These are phyloP conservation scores for Drosophila setosimentum DNA, from an alignment of 2,888 invertebrate species.

Conservation along the genomic window DNA sequence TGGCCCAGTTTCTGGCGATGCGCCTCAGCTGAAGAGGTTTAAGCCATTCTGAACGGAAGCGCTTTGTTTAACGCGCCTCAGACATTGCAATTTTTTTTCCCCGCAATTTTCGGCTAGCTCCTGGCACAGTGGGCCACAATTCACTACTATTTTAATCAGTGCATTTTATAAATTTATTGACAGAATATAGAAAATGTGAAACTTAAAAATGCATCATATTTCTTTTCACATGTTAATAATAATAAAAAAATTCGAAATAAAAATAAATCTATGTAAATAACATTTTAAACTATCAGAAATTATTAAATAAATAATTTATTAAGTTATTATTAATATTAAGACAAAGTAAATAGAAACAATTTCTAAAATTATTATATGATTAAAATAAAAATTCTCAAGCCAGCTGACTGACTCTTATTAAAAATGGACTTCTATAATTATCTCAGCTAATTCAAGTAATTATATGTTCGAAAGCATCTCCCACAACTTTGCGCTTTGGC, in stretches of 20 bases:
- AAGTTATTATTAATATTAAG: too few species aligned
- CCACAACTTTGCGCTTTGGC: not conserved
- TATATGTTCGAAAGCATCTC: not conserved
- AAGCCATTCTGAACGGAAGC: conserved; percentile 68
- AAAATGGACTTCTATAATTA: too few species aligned
- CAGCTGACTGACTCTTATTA: too few species aligned
- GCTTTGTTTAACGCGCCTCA: conserved; percentile 73
- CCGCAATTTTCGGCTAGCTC: conserved; percentile 23
- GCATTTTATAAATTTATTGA: not conserved
- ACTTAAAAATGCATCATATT: not conserved
- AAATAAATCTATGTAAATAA: too few species aligned
- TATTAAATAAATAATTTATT: not conserved
- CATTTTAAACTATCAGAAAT: too few species aligned
- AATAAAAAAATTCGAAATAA: too few species aligned
- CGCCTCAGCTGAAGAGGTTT: conserved; percentile 36
- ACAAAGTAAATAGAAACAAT: not conserved
- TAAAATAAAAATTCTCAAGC: too few species aligned
- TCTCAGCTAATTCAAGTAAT: not conserved
- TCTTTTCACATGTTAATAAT: too few species aligned
- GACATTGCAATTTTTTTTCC: conserved; percentile 56
- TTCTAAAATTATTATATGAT: too few species aligned
- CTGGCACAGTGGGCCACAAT: conserved; percentile 5
- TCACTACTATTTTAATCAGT: accelerated
- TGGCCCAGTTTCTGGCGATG: conserved; percentile 63
- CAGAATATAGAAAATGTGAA: not conserved